phyloP scores from a whole-genome alignment of 2,888 invertebrate species.

The Dryococelus australis region DNA sequence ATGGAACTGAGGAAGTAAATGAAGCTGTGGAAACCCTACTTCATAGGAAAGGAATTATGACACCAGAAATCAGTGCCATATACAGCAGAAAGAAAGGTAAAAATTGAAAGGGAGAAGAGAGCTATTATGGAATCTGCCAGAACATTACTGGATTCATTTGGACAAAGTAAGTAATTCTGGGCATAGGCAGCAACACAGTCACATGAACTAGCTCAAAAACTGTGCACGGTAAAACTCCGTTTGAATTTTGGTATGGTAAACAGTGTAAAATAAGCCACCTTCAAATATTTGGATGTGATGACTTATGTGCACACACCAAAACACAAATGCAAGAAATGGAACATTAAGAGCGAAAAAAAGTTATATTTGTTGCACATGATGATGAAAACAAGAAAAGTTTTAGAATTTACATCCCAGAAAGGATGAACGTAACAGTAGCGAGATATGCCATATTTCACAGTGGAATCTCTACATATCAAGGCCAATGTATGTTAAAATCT shows the following conservation, averaged over 20 bases:
- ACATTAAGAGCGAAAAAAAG: neutral
- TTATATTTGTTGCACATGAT: neutral
- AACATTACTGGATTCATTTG: neutral
- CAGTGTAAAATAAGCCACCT: neutral
- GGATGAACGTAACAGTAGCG: neutral
- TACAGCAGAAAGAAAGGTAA: neutral
- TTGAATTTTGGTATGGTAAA: neutral
- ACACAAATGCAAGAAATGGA: neutral
- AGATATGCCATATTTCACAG: neutral
- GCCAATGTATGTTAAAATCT: neutral
- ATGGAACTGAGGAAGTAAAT: neutral
- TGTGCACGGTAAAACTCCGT: neutral
- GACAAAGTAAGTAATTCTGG: neutral
- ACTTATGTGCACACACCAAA: neutral
- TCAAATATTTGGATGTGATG: neutral
- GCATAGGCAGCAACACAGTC: neutral
- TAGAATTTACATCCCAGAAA: slow-evolving; percentile 8
- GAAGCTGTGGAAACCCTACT: neutral
- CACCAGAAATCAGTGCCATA: neutral
- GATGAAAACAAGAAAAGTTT: neutral
- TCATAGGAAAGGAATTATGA: neutral
- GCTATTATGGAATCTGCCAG: neutral
- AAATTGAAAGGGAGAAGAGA: neutral
- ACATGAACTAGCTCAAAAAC: neutral
- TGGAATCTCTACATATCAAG: neutral